Evolutionary conservation across 35 echinoderm and acorn worm genomes (phyloP), one percentile per base, ranked within the genome.

Genomic region (Patiria miniata): DNA sequence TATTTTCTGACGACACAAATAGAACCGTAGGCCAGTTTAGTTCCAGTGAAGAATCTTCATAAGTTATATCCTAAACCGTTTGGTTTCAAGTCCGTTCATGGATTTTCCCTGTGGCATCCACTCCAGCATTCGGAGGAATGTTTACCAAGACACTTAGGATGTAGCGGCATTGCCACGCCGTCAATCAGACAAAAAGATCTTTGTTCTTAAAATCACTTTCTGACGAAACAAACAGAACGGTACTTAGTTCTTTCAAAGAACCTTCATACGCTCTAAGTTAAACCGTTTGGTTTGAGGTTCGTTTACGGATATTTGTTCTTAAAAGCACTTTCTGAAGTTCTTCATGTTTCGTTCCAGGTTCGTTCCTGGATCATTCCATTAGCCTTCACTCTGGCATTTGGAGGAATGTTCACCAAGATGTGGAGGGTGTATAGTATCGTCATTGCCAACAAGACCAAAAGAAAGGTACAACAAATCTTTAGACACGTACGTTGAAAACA

Each of bases 371-470:
- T 89, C 12, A 81, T 96, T 8, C 50, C 90, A 15, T 58, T 93
- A n/a, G 89, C 85, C 2, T 96, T 93, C 40, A 96, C 94, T 6
- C 36, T 96, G 15, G 86, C 94, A n/a, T 96, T 96, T 77, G 94
- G 94, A 19, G 89, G 90, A 39, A 96, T 96, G 94, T 96, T 96
- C 52, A 92, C 94, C n/a, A 96, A 96, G 78, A 96, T 92, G 90
- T 96, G 94, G 94, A 37, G 94, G 39, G 94, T 96, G 10, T 96
- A 96, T 44, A 96, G 79, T 33, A 96, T 96, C 60, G 81, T 96
- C 2, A 89, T 96, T 9, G 29, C 87, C 37, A 88, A 91, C 37
- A 88, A 89, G 51, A 96, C 90, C n/a, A 83, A 85, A 23, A 78
- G 80, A 73, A 89, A 89, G 87, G 87, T 89, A 89, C 51, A 78